Base-by-base conservation (phyloP, 2,888 invertebrate genomes). In the Dolichopus griseipennis region DNA sequence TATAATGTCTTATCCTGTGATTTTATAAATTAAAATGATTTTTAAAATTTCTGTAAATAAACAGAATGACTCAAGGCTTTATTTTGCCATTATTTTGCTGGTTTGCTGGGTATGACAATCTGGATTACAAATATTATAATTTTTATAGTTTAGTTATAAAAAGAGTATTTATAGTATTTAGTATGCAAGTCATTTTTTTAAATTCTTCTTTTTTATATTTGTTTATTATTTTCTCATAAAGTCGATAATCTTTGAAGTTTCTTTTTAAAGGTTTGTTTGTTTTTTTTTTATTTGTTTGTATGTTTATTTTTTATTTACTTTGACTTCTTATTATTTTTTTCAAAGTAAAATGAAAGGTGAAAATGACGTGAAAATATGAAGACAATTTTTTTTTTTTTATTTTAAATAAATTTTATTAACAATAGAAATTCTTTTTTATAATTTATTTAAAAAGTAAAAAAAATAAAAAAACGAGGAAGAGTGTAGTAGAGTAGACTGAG, bases 291-390 rank as follows among this genome's bases (percentile, higher is more conserved):
- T 52, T 52, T 37, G 6, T 10, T 52, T 52, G 6, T 12, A 52
- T 52, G 15, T 52, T n/a, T 52, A 6, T 52, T 52, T 43, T 18
- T 52, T 52, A 18, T 41, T 41, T 41, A 9, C 41, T 41, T 52
- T 18, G 52, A 41, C 41, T 41, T 41, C 2, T 41, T 41, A 8
- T 37, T 37, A 8, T 43, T 43, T 43, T 43, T 43, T 10, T n/a
- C 12, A 15, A 43, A 15, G 12, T 52, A n/a, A 52, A 52, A 52
- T 52, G 52, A 52, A 52, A 52, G 52, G 52, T 52, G 52, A 52
- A 52, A 52, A 52, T 52, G 52, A 52, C 52, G 52, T 52, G 52
- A 52, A 52, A 52, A 52, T 52, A 52, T 52, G 52, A 52, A 52
- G 52, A 52, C 52, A 52, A 3, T 52, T 52, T 37, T 27, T 27